A percentile compares a stretch with the other conserved stretches of the same genome.
Evolutionary conservation across 2,113 vertebrate genomes (phyloP).

Genomic region (Galbula dea): DNA sequence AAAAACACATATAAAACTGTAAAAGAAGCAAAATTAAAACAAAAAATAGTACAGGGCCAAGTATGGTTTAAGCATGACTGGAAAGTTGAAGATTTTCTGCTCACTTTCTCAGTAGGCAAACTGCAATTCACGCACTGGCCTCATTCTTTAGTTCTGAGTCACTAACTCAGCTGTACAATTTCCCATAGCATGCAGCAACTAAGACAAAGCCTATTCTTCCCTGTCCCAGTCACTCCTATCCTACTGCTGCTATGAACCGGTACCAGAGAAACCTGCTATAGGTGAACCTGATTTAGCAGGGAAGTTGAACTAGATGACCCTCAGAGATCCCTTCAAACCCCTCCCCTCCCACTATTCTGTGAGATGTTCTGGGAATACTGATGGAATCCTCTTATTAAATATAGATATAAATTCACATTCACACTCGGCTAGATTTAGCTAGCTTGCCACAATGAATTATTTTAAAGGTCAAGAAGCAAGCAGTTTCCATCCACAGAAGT

Average conservation of each 20-base stretch:
- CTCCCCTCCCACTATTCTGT: too few relatives aligned
- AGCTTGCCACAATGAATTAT: not conserved
- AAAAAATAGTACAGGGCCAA: not conserved
- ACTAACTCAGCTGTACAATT: not conserved
- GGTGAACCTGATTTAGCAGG: too few relatives aligned
- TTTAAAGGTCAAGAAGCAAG: not conserved
- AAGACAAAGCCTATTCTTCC: too few relatives aligned
- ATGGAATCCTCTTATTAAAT: not conserved
- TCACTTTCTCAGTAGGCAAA: fast-evolving
- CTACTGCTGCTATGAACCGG: too few relatives aligned
- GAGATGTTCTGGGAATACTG: not conserved
- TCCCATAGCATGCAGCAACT: not conserved
- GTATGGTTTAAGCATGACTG: not conserved
- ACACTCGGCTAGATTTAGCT: not conserved
- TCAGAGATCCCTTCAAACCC: too few relatives aligned
- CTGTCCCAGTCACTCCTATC: not conserved
- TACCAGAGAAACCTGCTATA: too few relatives aligned
- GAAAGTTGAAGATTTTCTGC: not conserved
- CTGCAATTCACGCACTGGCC: not conserved
- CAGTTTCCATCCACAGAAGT: not conserved
- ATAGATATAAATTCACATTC: not conserved
- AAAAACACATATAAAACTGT: too few relatives aligned
- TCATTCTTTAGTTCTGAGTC: not conserved
- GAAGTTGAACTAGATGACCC: too few relatives aligned
- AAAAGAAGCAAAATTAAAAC: not conserved